Conservation (phyloP, 2,888 invertebrate genomes). For the Lordiphosa andalusiaca region DNA sequence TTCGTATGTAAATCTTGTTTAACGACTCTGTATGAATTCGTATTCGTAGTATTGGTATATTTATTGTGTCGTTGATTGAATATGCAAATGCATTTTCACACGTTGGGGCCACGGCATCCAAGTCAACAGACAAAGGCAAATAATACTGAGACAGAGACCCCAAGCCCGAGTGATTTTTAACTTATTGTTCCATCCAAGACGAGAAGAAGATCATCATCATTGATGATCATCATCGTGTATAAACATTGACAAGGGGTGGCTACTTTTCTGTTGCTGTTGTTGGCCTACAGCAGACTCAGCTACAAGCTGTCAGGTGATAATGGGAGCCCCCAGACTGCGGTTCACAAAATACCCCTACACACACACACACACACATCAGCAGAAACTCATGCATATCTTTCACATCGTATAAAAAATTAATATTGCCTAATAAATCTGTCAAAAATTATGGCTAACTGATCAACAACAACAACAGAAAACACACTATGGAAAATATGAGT, state of each 20-base stretch:
- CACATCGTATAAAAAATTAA: conserved; percentile 54
- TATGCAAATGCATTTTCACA: conserved; percentile 79
- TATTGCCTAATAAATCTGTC: conserved; percentile 74
- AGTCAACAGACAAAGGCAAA: conserved; percentile 49
- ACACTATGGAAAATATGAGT: conserved; percentile 31
- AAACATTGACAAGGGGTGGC: conserved; percentile 13
- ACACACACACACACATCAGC: conserved; percentile 6
- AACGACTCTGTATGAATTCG: conserved; percentile 71
- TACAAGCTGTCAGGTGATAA: conserved; percentile 49
- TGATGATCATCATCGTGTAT: conserved; percentile 3
- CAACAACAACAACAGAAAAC: conserved; percentile 35
- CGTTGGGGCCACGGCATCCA: conserved; percentile 46
- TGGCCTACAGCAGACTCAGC: conserved; percentile 58
- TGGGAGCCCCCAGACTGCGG: conserved; percentile 44
- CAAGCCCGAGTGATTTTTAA: conserved; percentile 5
- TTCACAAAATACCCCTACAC: conserved; percentile 21
- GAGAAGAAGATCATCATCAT: conserved; percentile 1
- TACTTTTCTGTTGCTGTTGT: conserved; percentile 8
- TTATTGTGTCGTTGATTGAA: conserved; percentile 77
- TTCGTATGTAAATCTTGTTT: conserved; percentile 70
- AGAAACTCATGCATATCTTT: conserved; percentile 28
- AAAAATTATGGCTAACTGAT: conserved; percentile 60
- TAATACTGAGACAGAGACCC: conserved; percentile 6
- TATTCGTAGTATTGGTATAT: conserved; percentile 56
- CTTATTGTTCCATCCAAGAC: conserved; percentile 10